These are phyloP conservation scores for Morbakka virulenta DNA, from an alignment of 30 jellyfish, hydroid and myxozoan species.

Conservation along the genomic window DNA sequence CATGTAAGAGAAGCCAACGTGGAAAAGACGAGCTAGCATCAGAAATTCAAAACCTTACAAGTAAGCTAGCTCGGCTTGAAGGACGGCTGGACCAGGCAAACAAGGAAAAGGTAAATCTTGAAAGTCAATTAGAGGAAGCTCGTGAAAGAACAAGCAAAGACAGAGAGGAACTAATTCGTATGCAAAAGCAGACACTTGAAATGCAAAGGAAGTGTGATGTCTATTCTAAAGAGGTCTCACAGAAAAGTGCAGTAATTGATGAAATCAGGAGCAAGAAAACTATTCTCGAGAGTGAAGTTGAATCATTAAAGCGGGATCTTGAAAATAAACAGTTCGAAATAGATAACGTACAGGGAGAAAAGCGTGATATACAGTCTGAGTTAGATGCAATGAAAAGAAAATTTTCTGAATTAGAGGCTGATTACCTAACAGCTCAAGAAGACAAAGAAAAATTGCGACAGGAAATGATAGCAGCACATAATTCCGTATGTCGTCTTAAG, in stretches of 20 bases:
- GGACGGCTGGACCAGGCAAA: slow-evolving; percentile 74
- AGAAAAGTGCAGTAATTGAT: slow-evolving; percentile 71
- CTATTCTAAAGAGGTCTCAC: slow-evolving; percentile 61
- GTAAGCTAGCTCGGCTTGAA: slow-evolving; percentile 68
- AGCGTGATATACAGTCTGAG: slow-evolving; percentile 73
- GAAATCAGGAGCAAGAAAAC: slow-evolving; percentile 85
- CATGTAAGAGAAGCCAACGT: slow-evolving; percentile 56
- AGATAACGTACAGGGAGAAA: slow-evolving; percentile 80
- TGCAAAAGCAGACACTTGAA: slow-evolving; percentile 88
- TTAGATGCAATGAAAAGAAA: slow-evolving; percentile 72
- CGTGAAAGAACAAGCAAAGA: slow-evolving; percentile 83
- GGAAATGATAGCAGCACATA: slow-evolving; percentile 92
- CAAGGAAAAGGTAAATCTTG: slow-evolving; percentile 64
- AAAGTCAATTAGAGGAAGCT: slow-evolving; percentile 87
- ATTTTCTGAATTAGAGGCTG: slow-evolving; percentile 77
- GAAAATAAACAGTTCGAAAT: slow-evolving; percentile 85
- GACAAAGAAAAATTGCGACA: slow-evolving; percentile 92
- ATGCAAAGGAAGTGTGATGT: slow-evolving; percentile 89
- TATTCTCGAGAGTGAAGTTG: slow-evolving; percentile 80
- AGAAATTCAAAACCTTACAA: slow-evolving; percentile 63
- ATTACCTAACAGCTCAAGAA: slow-evolving; percentile 80
- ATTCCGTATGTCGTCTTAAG: slow-evolving; percentile 92
- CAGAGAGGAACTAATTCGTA: slow-evolving; percentile 69
- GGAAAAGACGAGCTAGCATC: slow-evolving; percentile 82
- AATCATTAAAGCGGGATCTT: slow-evolving; percentile 81